Conservation (phyloP, 2,113 vertebrate species). For the Terrapene triunguis region DNA sequence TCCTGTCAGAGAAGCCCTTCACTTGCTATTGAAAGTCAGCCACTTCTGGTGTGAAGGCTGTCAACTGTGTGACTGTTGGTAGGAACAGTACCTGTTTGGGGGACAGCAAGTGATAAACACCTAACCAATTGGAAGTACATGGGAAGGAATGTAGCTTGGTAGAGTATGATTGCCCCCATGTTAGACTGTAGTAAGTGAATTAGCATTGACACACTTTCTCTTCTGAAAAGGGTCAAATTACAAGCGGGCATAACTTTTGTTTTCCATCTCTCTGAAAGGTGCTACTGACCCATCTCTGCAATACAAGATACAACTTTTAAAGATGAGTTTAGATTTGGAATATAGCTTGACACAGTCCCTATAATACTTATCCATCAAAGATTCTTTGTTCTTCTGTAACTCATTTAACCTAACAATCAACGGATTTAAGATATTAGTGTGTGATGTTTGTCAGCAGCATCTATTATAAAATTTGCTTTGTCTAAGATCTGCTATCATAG, state of each 20-base stretch:
- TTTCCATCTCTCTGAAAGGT: neutral
- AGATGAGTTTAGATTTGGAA: neutral
- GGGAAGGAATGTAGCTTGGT: neutral
- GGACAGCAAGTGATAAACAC: neutral
- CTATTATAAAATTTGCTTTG: neutral
- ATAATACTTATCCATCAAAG: neutral
- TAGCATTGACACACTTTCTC: neutral
- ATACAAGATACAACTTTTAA: neutral
- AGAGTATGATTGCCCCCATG: accelerated
- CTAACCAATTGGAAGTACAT: accelerated
- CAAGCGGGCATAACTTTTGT: neutral
- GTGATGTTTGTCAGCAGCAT: neutral
- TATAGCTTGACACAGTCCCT: neutral
- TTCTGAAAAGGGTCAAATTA: neutral
- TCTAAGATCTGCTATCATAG: neutral
- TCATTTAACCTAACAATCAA: neutral
- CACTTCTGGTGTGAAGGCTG: neutral
- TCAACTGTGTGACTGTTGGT: neutral
- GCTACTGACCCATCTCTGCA: neutral
- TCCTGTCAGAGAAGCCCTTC: neutral
- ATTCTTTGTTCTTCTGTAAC: neutral
- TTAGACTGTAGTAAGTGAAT: neutral
- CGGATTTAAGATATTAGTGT: neutral
- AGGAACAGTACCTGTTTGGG: neutral
- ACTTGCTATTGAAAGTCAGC: neutral